Percentiles rank a stretch among this genome's conserved stretches.
Conservation (phyloP, 2,888 invertebrate genomes). For the Eupithecia vulgata region DNA sequence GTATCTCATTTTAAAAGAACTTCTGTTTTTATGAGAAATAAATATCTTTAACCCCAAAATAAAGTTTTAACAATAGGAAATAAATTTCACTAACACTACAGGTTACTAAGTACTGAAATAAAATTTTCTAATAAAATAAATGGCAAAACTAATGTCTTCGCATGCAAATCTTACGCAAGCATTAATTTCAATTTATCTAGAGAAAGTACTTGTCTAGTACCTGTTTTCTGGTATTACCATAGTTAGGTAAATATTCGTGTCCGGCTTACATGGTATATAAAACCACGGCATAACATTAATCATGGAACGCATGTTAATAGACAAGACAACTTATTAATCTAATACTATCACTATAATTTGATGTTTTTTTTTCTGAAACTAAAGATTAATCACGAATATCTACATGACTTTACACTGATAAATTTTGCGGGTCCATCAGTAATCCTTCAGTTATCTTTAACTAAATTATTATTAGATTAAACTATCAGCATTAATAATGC, state of each 20-base stretch:
- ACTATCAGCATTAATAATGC: no score
- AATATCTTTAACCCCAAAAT: not conserved
- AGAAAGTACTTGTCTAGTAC: constrained; percentile 19
- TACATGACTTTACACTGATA: no score
- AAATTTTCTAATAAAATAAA: constrained; percentile 13
- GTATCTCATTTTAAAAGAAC: no score
- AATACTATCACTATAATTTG: no score
- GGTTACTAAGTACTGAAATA: not conserved
- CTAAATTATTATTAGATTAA: no score
- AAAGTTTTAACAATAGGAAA: not conserved
- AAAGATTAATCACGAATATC: no score
- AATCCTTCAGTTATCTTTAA: no score
- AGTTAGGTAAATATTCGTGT: not conserved
- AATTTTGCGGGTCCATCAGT: no score
- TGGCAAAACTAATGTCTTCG: constrained; percentile 15
- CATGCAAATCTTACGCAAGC: constrained; percentile 29
- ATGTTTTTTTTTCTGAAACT: no score
- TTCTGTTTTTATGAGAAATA: no score
- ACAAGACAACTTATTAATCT: no score
- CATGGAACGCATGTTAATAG: not conserved
- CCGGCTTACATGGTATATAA: not conserved
- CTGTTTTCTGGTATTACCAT: not conserved
- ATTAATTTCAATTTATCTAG: constrained; percentile 8
- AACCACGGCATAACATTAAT: not conserved
- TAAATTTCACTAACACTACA: not conserved